These are phyloP conservation scores for Gymnoscopelus braueri DNA, from an alignment of 2,797 vertebrate species.

Conservation along the genomic window DNA sequence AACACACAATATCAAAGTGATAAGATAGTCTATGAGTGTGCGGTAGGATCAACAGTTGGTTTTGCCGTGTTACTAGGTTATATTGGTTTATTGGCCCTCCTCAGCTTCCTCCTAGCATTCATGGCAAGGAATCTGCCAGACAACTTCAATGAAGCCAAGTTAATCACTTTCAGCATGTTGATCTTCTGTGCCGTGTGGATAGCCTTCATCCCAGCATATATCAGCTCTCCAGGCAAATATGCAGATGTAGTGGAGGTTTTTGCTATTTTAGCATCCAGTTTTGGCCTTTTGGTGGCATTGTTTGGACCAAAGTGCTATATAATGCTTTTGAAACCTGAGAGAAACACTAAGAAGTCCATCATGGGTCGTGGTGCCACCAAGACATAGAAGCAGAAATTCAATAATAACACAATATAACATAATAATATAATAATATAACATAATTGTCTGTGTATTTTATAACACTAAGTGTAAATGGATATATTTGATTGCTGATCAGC, in stretches of 20 bases:
- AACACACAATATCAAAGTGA: too few relatives aligned
- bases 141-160: constrained; percentile 42
- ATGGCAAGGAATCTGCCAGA: constrained; percentile 39
- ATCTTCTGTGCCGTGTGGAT: constrained; percentile 27
- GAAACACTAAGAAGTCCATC: constrained; percentile 49
- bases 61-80: constrained; percentile 34
- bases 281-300: too few relatives aligned
- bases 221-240: constrained; percentile 60
- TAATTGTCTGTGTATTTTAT: too few relatives aligned
- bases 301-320: constrained; percentile 27
- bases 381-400: too few relatives aligned
- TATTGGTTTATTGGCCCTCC: too few relatives aligned
- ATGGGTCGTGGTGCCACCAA: too few relatives aligned
- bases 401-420: too few relatives aligned
- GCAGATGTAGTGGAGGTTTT: constrained; percentile 49
- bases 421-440: too few relatives aligned
- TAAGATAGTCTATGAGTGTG: not conserved
- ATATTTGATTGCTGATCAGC: too few relatives aligned
- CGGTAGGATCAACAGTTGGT: constrained; percentile 47
- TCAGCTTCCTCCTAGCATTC: not conserved
- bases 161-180: constrained; percentile 35
- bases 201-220: constrained; percentile 51
- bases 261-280: not conserved
- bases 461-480: too few relatives aligned
- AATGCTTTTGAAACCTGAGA: constrained; percentile 38